These are phyloP conservation scores for Hyposmocoma kahamanoa DNA, from an alignment of 1,140 invertebrate genomes.

Conservation along the genomic window DNA sequence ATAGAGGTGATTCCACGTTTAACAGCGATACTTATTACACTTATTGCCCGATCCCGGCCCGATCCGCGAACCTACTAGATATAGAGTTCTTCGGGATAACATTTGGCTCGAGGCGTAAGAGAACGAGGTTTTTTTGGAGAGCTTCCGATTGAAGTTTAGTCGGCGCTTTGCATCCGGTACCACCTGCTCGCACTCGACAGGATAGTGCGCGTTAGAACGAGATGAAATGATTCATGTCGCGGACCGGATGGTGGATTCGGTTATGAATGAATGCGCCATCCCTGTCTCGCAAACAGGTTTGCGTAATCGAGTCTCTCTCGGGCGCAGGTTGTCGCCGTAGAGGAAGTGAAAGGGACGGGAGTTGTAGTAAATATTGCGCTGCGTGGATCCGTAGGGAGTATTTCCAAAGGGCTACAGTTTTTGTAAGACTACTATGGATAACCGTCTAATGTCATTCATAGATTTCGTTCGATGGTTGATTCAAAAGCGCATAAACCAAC, in stretches of 20 bases:
- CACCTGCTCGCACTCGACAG: constrained; percentile 65
- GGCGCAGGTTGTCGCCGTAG: constrained; percentile 59
- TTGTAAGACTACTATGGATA: constrained; percentile 53
- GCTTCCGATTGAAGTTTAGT: constrained; percentile 57
- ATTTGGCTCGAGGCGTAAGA: constrained; percentile 21
- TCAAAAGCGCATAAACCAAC: too few species aligned
- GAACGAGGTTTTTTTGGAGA: constrained; percentile 44
- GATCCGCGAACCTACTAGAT: constrained; percentile 17
- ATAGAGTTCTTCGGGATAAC: constrained; percentile 7
- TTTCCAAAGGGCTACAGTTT: constrained; percentile 51
- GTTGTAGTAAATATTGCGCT: constrained; percentile 70
- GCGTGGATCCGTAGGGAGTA: constrained; percentile 44
- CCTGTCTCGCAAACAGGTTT: constrained; percentile 32
- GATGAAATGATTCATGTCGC: constrained; percentile 60
- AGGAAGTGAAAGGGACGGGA: constrained; percentile 71
- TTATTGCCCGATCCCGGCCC: constrained; percentile 17
- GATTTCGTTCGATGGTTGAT: too few species aligned
- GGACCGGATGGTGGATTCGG: constrained; percentile 68
- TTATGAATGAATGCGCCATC: constrained; percentile 70
- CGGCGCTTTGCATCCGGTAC: constrained; percentile 51
- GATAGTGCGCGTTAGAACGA: constrained; percentile 62
- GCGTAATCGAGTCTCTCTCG: constrained; percentile 42
- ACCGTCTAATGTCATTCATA: constrained; percentile 52
- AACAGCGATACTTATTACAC: constrained; percentile 23
- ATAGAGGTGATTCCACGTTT: constrained; percentile 27